Conservation (phyloP, 2,888 invertebrate species). For the Bembecia ichneumoniformis region DNA sequence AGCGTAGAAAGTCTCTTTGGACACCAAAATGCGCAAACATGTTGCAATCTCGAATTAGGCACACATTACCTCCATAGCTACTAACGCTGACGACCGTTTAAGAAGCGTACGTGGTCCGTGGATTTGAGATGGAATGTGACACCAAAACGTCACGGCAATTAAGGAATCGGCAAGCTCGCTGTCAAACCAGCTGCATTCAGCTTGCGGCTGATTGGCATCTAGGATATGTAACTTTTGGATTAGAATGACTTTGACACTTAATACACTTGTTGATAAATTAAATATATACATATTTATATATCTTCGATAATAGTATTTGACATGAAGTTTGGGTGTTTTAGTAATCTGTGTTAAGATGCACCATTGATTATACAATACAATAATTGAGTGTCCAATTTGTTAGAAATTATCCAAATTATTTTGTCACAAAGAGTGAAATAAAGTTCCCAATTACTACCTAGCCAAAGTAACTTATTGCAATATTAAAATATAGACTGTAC, state of each 20-base stretch:
- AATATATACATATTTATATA: too few relatives aligned
- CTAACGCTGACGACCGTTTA: conserved; percentile 26
- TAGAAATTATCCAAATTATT: too few relatives aligned
- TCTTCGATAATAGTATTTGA: too few relatives aligned
- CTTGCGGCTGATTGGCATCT: conserved; percentile 60
- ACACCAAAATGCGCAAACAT: conserved; percentile 4
- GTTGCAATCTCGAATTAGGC: conserved; percentile 23
- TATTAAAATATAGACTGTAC: too few relatives aligned
- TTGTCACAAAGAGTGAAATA: too few relatives aligned
- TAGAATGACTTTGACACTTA: background rate
- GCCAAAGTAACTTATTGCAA: too few relatives aligned
- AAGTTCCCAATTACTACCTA: too few relatives aligned
- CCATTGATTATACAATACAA: too few relatives aligned
- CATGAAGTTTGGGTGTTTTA: too few relatives aligned
- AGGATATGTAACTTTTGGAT: conserved; percentile 16
- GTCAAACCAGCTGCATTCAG: conserved; percentile 57
- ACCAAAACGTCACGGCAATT: conserved; percentile 73
- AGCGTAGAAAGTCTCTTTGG: background rate
- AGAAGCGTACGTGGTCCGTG: conserved; percentile 36
- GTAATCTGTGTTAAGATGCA: too few relatives aligned
- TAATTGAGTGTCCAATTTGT: too few relatives aligned
- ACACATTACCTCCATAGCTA: conserved; percentile 18
- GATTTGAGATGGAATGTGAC: conserved; percentile 51
- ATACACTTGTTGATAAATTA: too few relatives aligned
- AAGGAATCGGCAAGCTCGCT: conserved; percentile 71